These are phyloP conservation scores for Caenorhabditis sp. DNA, from an alignment of 2,888 invertebrate species.

Conservation along the genomic window DNA sequence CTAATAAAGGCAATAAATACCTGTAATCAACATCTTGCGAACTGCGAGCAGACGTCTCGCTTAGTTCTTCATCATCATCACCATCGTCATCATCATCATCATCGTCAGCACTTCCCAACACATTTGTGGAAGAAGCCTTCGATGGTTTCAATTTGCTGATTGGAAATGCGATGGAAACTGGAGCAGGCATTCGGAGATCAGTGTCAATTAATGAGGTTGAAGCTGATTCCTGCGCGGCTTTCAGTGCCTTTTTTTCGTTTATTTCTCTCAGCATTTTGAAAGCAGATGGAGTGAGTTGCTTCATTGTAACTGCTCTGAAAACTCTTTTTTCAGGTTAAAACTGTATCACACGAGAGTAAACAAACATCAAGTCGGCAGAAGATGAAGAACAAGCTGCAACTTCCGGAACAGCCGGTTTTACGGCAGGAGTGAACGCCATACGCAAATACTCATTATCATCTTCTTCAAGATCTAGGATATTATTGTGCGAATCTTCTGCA, in stretches of 20 bases:
- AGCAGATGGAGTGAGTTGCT: not conserved
- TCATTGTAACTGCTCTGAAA: not conserved
- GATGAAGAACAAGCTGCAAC: not conserved
- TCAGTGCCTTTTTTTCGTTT: not conserved
- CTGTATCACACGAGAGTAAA: not conserved
- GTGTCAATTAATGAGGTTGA: not conserved
- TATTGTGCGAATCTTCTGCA: no score
- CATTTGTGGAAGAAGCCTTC: not conserved
- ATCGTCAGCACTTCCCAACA: slow-evolving; percentile 9
- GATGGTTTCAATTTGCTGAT: slow-evolving; percentile 10
- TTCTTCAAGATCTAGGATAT: no score
- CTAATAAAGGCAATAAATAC: not conserved
- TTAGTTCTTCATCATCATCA: not conserved
- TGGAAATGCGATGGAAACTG: not conserved
- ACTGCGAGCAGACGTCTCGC: not conserved
- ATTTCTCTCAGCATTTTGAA: not conserved
- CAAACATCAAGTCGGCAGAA: not conserved
- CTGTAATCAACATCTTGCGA: slow-evolving; percentile 15
- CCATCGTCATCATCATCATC: not conserved
- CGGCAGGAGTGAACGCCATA: slow-evolving; percentile 1
- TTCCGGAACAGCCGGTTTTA: no score
- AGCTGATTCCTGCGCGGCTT: not conserved
- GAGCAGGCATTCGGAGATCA: not conserved
- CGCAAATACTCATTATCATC: slow-evolving; percentile 21
- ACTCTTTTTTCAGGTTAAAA: not conserved